A percentile compares a stretch with the other conserved stretches of the same genome.
Conservation (phyloP, 2,113 vertebrate species). For the Seriola aureovittata region DNA sequence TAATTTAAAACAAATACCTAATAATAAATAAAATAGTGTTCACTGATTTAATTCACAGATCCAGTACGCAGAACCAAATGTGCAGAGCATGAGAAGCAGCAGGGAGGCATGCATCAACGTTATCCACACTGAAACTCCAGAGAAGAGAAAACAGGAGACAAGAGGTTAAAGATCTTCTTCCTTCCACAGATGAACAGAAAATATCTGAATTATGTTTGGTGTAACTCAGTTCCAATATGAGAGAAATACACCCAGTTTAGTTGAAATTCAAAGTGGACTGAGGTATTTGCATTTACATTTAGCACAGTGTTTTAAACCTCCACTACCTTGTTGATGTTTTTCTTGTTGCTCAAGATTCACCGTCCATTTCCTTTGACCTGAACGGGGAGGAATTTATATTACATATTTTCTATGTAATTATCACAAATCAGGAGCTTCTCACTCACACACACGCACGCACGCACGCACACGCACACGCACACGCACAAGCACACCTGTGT, state of each 20-base stretch:
- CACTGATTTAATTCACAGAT: slow-evolving; percentile 15
- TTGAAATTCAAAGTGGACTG: neutral
- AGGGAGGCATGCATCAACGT: neutral
- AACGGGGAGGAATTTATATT: neutral
- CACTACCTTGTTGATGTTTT: neutral
- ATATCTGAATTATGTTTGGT: neutral
- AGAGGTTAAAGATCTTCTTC: neutral
- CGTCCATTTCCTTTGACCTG: slow-evolving; percentile 17
- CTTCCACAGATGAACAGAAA: neutral
- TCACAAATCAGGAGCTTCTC: neutral
- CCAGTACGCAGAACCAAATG: neutral
- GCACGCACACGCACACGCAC: slow-evolving; percentile 25
- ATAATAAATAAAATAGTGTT: neutral
- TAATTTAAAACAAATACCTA: neutral
- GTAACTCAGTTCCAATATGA: neutral
- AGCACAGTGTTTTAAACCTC: too few species aligned
- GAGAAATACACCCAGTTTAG: neutral
- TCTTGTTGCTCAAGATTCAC: neutral
- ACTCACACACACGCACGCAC: neutral
- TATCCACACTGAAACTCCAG: slow-evolving; percentile 15
- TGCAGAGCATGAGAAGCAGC: neutral
- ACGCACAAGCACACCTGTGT: slow-evolving; percentile 24
- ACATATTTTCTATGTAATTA: neutral
- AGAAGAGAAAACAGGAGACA: neutral
- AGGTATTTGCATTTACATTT: too few species aligned